Percentiles rank a stretch among this genome's conserved stretches.
Conservation (phyloP, 2,113 vertebrate species). For the Hemibates koningsi region DNA sequence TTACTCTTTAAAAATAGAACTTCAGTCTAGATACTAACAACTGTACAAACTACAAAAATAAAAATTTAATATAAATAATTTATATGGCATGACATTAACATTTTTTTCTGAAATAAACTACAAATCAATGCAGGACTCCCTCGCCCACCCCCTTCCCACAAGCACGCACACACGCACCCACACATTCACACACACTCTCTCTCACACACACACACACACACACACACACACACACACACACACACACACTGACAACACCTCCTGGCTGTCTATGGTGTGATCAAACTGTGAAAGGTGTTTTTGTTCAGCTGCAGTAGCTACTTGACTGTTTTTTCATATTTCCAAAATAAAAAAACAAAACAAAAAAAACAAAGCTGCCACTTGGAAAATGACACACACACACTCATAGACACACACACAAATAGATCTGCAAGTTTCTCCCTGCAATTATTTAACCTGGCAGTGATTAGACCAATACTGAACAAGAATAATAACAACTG, state of each 20-base stretch:
- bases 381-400: conserved; percentile 19
- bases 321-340: conserved; percentile 46
- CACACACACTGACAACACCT: conserved; percentile 2
- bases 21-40: conserved; percentile 85
- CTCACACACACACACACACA: not conserved
- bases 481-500: conserved; percentile 29
- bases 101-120: conserved; percentile 72
- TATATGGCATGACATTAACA: conserved; percentile 82
- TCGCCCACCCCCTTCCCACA: not conserved
- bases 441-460: conserved; percentile 74
- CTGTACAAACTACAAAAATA: conserved; percentile 97
- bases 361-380: conserved; percentile 66
- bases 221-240: not conserved
- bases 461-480: conserved; percentile 76
- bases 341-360: conserved; percentile 33
- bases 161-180: not conserved
- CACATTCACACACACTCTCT: not conserved
- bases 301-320: conserved; percentile 66
- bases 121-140: conserved; percentile 66
- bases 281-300: conserved; percentile 53
- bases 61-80: conserved; percentile 94
- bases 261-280: conserved; percentile 18
- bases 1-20: conserved; percentile 96
- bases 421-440: conserved; percentile 50
- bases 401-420: not conserved